Conservation (phyloP, 2,113 vertebrate genomes). For the Percina caprodes region DNA sequence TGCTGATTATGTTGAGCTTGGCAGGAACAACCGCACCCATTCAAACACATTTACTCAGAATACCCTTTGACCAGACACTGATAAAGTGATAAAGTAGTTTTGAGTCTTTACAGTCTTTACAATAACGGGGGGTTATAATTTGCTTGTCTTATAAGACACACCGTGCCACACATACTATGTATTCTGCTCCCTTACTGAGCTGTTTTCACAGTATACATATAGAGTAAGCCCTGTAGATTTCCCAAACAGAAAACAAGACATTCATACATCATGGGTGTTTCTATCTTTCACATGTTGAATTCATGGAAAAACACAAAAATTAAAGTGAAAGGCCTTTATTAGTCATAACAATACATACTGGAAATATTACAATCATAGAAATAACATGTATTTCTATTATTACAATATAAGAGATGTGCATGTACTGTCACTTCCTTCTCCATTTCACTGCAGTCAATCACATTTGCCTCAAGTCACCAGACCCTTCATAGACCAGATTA, state of each 20-base stretch:
- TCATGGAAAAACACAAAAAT: constrained; percentile 18
- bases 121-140: too few species aligned
- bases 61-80: too few species aligned
- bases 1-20: too few species aligned
- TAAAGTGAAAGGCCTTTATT: constrained; percentile 78
- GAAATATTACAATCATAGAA: constrained; percentile 56
- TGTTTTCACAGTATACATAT: background rate
- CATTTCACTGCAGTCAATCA: constrained; percentile 36
- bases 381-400: too few species aligned
- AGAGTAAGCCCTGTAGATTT: background rate
- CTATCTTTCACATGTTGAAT: background rate
- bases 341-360: constrained; percentile 72
- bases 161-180: too few species aligned
- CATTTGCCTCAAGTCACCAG: constrained; percentile 41
- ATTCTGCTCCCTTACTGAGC: background rate
- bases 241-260: background rate
- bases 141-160: too few species aligned
- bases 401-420: constrained; percentile 42
- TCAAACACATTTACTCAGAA: too few species aligned
- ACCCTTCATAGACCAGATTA: constrained; percentile 79
- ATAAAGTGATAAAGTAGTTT: too few species aligned
- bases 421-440: constrained; percentile 53
- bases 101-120: too few species aligned
- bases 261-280: background rate
- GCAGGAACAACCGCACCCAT: too few species aligned